Conservation (phyloP, 2,888 invertebrate genomes). For the Troilus luridus region DNA sequence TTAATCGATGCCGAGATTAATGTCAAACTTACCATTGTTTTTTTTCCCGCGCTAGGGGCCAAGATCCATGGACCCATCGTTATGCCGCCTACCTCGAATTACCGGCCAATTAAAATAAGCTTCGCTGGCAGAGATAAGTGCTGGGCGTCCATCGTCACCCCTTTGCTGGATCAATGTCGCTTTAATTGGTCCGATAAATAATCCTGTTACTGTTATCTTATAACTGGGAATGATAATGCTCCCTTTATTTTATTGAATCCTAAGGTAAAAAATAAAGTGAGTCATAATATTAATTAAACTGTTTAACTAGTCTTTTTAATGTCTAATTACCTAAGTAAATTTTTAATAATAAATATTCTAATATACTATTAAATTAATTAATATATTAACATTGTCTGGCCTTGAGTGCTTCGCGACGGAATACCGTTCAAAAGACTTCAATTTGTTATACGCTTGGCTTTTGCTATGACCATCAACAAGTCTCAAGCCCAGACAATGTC, state of each 20-base stretch:
- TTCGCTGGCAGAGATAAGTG: neutral
- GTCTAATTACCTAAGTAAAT: too few relatives aligned
- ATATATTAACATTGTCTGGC: too few relatives aligned
- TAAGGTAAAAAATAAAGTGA: too few relatives aligned
- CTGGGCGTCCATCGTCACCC: neutral
- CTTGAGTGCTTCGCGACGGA: too few relatives aligned
- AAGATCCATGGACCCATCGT: neutral
- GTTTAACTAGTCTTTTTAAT: too few relatives aligned
- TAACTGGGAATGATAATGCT: neutral
- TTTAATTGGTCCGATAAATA: constrained; percentile 30
- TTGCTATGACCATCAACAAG: too few relatives aligned
- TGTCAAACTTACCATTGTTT: constrained; percentile 45
- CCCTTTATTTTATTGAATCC: neutral
- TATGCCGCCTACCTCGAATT: constrained; percentile 39
- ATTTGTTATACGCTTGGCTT: too few relatives aligned
- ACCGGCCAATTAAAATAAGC: constrained; percentile 38
- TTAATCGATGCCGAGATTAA: constrained; percentile 37
- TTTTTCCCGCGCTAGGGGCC: neutral
- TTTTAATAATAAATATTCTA: too few relatives aligned
- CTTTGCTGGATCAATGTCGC: neutral
- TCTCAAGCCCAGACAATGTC: too few relatives aligned
- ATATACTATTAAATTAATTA: too few relatives aligned
- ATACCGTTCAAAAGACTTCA: too few relatives aligned
- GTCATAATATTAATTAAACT: too few relatives aligned
- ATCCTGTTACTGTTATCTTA: neutral